A percentile compares a stretch with the other conserved stretches of the same genome.
Evolutionary conservation across 2,113 vertebrate species (phyloP).

Genomic region (Lethenteron camtschaticum): DNA sequence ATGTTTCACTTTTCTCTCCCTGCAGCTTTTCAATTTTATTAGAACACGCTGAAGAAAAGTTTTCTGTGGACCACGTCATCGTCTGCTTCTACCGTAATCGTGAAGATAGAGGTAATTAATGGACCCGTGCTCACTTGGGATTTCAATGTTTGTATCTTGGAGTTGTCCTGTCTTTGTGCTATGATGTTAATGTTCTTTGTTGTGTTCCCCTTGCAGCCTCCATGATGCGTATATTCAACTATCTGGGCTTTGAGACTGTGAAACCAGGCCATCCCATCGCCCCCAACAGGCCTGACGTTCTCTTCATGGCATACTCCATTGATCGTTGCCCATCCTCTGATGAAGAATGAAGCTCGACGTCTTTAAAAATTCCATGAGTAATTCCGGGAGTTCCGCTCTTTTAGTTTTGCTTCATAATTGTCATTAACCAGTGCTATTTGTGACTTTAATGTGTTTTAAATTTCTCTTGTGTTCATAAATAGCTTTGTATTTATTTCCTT

Average conservation of each 20-base stretch:
- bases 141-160: not conserved
- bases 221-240: constrained; percentile 84
- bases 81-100: constrained; percentile 84
- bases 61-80: constrained; percentile 75
- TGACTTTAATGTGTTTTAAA: no score
- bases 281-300: constrained; percentile 85
- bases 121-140: not conserved
- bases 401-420: no score
- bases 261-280: constrained; percentile 95
- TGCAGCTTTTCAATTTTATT: constrained; percentile 64
- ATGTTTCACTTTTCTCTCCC: constrained; percentile 9
- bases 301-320: constrained; percentile 96
- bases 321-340: constrained; percentile 62
- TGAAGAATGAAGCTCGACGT: constrained; percentile 33
- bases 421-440: no score
- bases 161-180: not conserved
- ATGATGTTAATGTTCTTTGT: not conserved
- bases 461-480: no score
- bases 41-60: constrained; percentile 82
- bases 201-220: constrained; percentile 29
- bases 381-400: no score
- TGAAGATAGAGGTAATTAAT: constrained; percentile 66
- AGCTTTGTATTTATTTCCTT: no score
- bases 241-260: constrained; percentile 99
- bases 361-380: no score